A percentile compares a stretch with the other conserved stretches of the same genome.
These are phyloP conservation scores for Silurus lanzhouensis DNA, from an alignment of 2,797 vertebrate species.

Conservation along the genomic window DNA sequence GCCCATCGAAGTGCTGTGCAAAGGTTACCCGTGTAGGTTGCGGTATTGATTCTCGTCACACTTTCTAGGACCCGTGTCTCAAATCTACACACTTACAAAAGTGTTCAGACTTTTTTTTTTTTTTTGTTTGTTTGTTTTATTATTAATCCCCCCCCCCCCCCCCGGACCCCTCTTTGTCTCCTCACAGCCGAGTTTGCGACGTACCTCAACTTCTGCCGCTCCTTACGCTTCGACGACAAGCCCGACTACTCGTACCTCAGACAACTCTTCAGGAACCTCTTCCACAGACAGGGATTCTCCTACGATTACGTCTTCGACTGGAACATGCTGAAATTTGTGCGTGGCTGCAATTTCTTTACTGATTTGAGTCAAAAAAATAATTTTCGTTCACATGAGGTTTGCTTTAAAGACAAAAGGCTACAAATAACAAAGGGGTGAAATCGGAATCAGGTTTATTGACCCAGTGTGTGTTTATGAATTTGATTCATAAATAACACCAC, in stretches of 20 bases:
- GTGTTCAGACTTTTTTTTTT: not conserved
- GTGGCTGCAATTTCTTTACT: constrained; percentile 60
- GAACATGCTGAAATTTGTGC: constrained; percentile 99
- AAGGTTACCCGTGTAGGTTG: constrained; percentile 88
- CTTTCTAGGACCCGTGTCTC: not conserved
- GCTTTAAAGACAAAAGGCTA: too few species aligned
- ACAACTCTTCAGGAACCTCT: constrained; percentile 95
- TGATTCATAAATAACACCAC: too few species aligned
- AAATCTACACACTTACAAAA: not conserved
- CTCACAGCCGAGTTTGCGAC: constrained; percentile 93
- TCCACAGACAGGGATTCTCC: constrained; percentile 95
- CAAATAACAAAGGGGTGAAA: too few species aligned
- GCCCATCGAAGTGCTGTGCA: constrained; percentile 88
- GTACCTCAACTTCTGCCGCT: constrained; percentile 97
- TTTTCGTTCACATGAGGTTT: not conserved
- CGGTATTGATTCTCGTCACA: not conserved
- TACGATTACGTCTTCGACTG: constrained; percentile 98
- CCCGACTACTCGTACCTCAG: constrained; percentile 95
- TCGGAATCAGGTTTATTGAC: too few species aligned
- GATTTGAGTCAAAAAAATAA: too few species aligned
- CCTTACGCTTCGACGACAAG: constrained; percentile 96
- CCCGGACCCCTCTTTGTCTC: not conserved
- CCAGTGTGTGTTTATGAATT: too few species aligned
- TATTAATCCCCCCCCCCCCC: too few species aligned
- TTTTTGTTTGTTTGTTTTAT: not conserved